Base-by-base conservation (phyloP, 2,888 invertebrate genomes). In the Mimas tiliae region DNA sequence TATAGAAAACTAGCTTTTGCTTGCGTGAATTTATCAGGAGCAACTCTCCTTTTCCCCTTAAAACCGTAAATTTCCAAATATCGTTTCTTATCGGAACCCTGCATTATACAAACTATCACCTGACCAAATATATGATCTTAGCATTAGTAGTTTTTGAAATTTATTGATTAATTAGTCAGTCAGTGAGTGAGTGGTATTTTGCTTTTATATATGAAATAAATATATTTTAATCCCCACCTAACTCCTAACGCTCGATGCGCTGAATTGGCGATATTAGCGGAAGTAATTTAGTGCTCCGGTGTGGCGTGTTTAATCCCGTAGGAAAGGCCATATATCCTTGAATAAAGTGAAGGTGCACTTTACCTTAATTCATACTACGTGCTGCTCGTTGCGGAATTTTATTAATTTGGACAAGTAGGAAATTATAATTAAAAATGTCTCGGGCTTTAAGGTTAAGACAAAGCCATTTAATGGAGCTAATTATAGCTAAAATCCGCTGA, bases 361-460 rank as follows among this genome's bases (percentile, higher is more conserved):
- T 19, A 42, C 58, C 38, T 19, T 58, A 58, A 58, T 42, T 58
- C 42, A 58, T 58, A 42, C 58, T 58, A 58, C 42, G 58, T 58
- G 58, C 58, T 58, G 58, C 58, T 42, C 42, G 11, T 55, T 63
- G 34, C 47, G 34, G 27, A 19, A 50, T 50, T 33, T 47, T 27
- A 27, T 48, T 58, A 34, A 33, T 34, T 58, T 42, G 38, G 38
- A 38, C 38, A 1, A 16, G 19, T 9, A 19, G 45, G 19, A 33
- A 34, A 52, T 62, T 50, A 42, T 51, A 65, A 53, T 53, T 53
- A 53, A 53, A 34, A 53, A n/a, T 53, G 33, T 53, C 53, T 34
- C 33, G 53, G n/a, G 53, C 1, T 34, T n/a, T 53, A 53, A 53
- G 8, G 45, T 7, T n/a, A 14, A 34, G 33, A n/a, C 53, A 33